Conservation (phyloP, 2,888 invertebrate genomes). For the Acronicta psi region DNA sequence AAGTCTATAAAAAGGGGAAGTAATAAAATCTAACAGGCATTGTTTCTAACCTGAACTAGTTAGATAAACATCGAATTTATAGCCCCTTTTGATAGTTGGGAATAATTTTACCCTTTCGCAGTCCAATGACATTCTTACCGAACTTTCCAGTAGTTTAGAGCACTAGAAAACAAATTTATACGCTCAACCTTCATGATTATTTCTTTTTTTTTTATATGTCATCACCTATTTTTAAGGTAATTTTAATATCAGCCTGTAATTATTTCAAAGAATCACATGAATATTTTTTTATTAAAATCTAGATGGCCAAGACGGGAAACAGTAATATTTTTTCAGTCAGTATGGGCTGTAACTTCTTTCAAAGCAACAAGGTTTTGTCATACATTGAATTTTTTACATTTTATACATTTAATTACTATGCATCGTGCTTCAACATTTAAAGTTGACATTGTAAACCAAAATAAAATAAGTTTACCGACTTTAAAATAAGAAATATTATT, state of each 20-base stretch:
- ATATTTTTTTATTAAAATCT: background rate
- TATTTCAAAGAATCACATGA: background rate
- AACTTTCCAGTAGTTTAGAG: conserved; percentile 93
- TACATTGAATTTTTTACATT: too few relatives aligned
- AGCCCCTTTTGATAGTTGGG: conserved; percentile 94
- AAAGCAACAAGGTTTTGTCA: too few relatives aligned
- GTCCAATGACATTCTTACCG: conserved; percentile 92
- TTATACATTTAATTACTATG: too few relatives aligned
- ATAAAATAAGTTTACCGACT: too few relatives aligned
- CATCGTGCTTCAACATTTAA: too few relatives aligned
- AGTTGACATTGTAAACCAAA: too few relatives aligned
- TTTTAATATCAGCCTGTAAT: conserved; percentile 12
- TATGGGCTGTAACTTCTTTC: too few relatives aligned
- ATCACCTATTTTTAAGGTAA: conserved; percentile 22
- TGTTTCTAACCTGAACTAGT: conserved; percentile 94
- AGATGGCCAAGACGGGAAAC: background rate
- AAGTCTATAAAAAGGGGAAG: conserved; percentile 40
- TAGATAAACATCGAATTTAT: conserved; percentile 94
- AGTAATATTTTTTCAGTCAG: too few relatives aligned
- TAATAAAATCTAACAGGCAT: conserved; percentile 43
- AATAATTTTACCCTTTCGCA: conserved; percentile 94
- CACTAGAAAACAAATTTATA: conserved; percentile 89
- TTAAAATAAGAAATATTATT: background rate
- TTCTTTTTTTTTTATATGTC: background rate
- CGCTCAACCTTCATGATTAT: conserved; percentile 72